Conservation (phyloP, 2,888 invertebrate genomes). For the Lagria hirta region DNA sequence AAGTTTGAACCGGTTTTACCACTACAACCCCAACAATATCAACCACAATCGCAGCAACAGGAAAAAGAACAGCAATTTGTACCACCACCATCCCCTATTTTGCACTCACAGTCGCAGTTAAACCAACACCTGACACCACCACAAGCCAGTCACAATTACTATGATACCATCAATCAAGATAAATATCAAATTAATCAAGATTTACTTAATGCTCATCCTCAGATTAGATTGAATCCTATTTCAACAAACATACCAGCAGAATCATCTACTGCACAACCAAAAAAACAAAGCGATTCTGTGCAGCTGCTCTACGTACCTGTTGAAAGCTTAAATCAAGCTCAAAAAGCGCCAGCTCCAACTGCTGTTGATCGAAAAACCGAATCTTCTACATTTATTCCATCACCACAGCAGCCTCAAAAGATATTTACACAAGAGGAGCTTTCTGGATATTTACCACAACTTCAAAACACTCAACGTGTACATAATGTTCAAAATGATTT, state of each 20-base stretch:
- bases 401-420: no score
- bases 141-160: slow-evolving; percentile 34
- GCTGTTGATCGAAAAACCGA: slow-evolving; percentile 49
- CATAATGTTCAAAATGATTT: slow-evolving; percentile 53
- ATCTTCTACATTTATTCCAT: no score
- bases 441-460: not conserved
- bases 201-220: slow-evolving; percentile 32
- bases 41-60: slow-evolving; percentile 24
- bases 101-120: no score
- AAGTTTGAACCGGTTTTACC: slow-evolving; percentile 41
- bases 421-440: slow-evolving; percentile 22
- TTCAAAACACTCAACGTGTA: slow-evolving; percentile 33
- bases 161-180: slow-evolving; percentile 29
- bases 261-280: slow-evolving; percentile 11
- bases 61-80: slow-evolving; percentile 22
- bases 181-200: slow-evolving; percentile 38
- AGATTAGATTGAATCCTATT: slow-evolving; percentile 5
- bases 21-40: slow-evolving; percentile 18
- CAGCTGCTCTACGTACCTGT: slow-evolving; percentile 81
- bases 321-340: no score
- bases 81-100: no score
- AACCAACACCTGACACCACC: slow-evolving; percentile 30
- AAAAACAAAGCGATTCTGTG: slow-evolving; percentile 61
- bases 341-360: slow-evolving; percentile 49
- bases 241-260: slow-evolving; percentile 2